Evolutionary conservation across 1,140 invertebrate species (phyloP), one percentile per base, ranked within the genome.

Genomic region (Drosophila baimaii): DNA sequence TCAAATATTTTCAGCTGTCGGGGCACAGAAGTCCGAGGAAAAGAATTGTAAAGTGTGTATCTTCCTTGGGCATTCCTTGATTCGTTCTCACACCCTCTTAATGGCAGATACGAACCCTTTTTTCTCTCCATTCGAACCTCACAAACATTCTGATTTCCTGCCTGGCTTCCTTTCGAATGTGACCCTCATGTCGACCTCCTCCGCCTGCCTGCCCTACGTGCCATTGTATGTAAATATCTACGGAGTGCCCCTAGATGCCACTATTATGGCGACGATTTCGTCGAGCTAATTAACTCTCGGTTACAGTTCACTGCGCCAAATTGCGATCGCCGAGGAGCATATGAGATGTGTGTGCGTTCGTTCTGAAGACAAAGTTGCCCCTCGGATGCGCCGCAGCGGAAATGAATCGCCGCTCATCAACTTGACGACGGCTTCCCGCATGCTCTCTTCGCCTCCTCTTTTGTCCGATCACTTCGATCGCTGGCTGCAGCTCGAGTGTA

Each of bases 261-360:
- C 35, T 55, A 52, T 56, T 52, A 62, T 49, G 35, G 54, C 58
- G 69, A 84, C 58, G 73, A 76, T 79, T 85, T 75, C 62, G 79
- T 79, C 59, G 70, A 88, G 83, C 82, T 86, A 82, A 86, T 86
- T 86, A 86, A 86, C 83, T 86, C 78, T 88, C 83, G 83, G 82
- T 82, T 82, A 86, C 82, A 86, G 82, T 86, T 86, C 83, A 86
- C 79, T 86, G 82, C 70, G 79, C 76, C 58, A 88, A 86, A 79
- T 76, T 65, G 83, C 83, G 81, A 78, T 66, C 77, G 71, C 41
- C 31, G 47, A 54, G 43, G 62, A 49, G 75, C 72, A 79, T 72
- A 88, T 76, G 65, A 72, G 76, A 65, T 81, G 64, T 75, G 52
- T 69, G 64, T 81, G 63, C 73, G 65, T 62, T 31, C 10, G 15